Conservation (phyloP, 2,888 invertebrate species). For the Drosophila algonquin region DNA sequence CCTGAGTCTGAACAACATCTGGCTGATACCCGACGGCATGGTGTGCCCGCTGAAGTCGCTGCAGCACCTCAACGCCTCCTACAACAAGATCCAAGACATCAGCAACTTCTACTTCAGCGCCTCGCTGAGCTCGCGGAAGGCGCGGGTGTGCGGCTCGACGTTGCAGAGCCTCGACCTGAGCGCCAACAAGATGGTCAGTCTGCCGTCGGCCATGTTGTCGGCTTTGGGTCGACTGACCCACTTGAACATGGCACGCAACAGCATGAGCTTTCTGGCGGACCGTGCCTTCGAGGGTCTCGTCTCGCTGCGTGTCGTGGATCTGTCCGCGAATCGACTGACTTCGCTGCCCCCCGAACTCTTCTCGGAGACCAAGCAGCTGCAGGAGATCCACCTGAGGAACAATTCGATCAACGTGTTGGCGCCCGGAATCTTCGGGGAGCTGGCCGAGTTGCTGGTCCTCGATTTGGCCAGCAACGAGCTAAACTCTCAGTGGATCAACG, state of each 20-base stretch:
- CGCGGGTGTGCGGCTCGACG: conserved; percentile 86
- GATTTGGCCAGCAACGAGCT: conserved; percentile 94
- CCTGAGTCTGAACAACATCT: conserved; percentile 94
- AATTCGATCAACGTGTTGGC: conserved; percentile 94
- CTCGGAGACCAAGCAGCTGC: conserved; percentile 91
- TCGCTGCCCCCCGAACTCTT: conserved; percentile 94
- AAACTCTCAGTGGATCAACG: conserved; percentile 93
- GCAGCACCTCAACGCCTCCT: conserved; percentile 92
- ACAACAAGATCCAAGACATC: conserved; percentile 94
- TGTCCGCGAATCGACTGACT: conserved; percentile 95
- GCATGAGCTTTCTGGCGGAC: conserved; percentile 94
- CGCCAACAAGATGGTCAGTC: conserved; percentile 92
- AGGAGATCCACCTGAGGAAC: conserved; percentile 95
- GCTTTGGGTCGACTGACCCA: conserved; percentile 90
- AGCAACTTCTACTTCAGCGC: conserved; percentile 93
- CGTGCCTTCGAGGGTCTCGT: conserved; percentile 92
- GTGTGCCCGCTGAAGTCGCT: conserved; percentile 93
- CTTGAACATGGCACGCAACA: conserved; percentile 93
- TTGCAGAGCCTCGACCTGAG: conserved; percentile 92
- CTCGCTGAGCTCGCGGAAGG: conserved; percentile 84
- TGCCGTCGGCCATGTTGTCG: conserved; percentile 93
- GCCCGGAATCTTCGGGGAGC: conserved; percentile 92
- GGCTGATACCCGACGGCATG: conserved; percentile 93
- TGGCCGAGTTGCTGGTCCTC: conserved; percentile 90
- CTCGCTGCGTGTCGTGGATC: conserved; percentile 92